Percentiles rank a stretch among this genome's conserved stretches.
phyloP scores from a whole-genome alignment of 2,888 invertebrate species.

The Phlogophora meticulosa region DNA sequence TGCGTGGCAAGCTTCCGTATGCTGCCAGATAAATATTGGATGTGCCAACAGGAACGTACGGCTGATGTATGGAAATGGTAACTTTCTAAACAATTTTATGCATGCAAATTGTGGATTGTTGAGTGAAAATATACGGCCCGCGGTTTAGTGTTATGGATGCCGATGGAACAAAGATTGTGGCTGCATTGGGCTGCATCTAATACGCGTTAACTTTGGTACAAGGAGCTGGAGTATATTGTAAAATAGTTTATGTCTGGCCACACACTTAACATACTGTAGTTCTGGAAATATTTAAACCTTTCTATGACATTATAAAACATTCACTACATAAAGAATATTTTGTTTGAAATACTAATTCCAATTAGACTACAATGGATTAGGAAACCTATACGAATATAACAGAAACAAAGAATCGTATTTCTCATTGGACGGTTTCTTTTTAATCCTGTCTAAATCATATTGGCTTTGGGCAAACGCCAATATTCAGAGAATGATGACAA shows the following conservation, averaged over 20 bases:
- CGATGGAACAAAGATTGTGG: slow-evolving; percentile 56
- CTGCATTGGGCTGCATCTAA: slow-evolving; percentile 22
- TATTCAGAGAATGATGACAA: slow-evolving; percentile 37
- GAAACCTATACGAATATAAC: slow-evolving; percentile 24
- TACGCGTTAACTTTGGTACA: slow-evolving; percentile 8
- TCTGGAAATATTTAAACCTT: background rate
- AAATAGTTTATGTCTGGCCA: slow-evolving; percentile 6
- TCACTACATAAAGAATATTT: background rate
- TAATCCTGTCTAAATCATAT: slow-evolving; percentile 55
- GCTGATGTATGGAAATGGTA: slow-evolving; percentile 66
- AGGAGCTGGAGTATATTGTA: slow-evolving; percentile 5
- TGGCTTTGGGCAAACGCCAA: slow-evolving; percentile 70
- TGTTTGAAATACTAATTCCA: background rate
- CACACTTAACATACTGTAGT: background rate
- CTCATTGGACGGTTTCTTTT: slow-evolving; percentile 29
- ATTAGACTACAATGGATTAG: slow-evolving; percentile 24
- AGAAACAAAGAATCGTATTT: slow-evolving; percentile 19
- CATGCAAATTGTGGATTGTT: slow-evolving; percentile 67
- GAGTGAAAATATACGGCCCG: slow-evolving; percentile 54
- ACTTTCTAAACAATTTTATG: slow-evolving; percentile 68
- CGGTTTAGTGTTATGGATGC: slow-evolving; percentile 52
- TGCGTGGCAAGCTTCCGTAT: slow-evolving; percentile 80
- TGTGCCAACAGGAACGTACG: slow-evolving; percentile 72
- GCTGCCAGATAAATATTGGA: slow-evolving; percentile 70
- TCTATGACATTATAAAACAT: background rate